Evolutionary conservation across 2,888 invertebrate genomes (phyloP), one percentile per base, ranked within the genome.

Genomic region (Brachycybe producta): DNA sequence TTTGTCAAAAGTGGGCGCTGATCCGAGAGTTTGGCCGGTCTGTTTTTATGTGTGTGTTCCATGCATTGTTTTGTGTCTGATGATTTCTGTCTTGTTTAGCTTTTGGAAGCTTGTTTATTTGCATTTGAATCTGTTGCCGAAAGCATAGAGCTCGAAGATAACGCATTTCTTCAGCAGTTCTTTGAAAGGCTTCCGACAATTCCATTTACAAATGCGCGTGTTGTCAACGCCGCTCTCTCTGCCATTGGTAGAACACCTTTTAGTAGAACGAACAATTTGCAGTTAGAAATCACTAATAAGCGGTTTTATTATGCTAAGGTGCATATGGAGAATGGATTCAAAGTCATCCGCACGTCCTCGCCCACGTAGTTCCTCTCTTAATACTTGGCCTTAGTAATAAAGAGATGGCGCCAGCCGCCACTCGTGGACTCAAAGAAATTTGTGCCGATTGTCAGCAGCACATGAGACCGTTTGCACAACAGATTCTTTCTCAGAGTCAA

Each of bases 261-360:
- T 19, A 13, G 19, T n/a, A n/a, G n/a, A n/a, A n/a, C n/a, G n/a
- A n/a, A n/a, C n/a, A n/a, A n/a, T n/a, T n/a, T n/a, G n/a, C n/a
- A n/a, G n/a, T n/a, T n/a, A n/a, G n/a, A n/a, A n/a, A n/a, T n/a
- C n/a, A n/a, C n/a, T n/a, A n/a, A n/a, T n/a, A n/a, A n/a, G n/a
- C n/a, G n/a, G n/a, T n/a, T n/a, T n/a, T 48, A 26, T 56, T 54
- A 11, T 67, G n/a, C n/a, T n/a, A n/a, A 75, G 82, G 86, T 42
- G 77, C 83, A 0, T 91, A 86, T 70, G 83, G 88, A 19, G 79
- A 82, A 58, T 92, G 91, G 91, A 74, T 91, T 51, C 76, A 76
- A 55, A 75, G 73, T 44, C 79, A 84, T 67, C 79, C 80, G 0
- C 73, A 75, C 17, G 76, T 77, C 65, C 69, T 86, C 55, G 73